phyloP scores from a whole-genome alignment of 2,113 vertebrate species.

The Mastomys coucha region DNA sequence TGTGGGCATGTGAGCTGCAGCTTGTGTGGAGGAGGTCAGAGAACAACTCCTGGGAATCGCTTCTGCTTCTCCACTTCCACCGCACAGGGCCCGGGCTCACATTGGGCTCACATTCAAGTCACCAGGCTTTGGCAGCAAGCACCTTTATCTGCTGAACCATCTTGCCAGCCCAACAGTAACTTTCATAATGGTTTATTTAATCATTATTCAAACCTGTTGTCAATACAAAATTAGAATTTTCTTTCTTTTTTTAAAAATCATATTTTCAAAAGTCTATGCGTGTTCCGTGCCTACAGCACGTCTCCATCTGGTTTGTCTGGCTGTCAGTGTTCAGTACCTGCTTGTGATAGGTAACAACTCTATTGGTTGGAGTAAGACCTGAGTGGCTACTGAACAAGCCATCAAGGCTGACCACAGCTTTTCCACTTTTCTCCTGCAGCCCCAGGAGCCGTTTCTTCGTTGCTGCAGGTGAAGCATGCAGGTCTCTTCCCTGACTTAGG shows the following conservation, averaged over 20 bases:
- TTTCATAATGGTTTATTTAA: not conserved
- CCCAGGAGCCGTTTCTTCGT: not conserved
- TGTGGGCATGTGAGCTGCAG: not conserved
- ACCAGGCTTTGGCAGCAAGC: not conserved
- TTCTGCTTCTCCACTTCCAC: not conserved
- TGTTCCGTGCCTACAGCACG: not conserved
- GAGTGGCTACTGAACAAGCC: too few species aligned
- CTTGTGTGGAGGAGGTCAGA: not conserved
- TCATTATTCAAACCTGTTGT: not conserved
- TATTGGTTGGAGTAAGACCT: accelerated
- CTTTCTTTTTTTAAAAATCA: not conserved
- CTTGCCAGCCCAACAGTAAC: not conserved
- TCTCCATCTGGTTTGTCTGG: accelerated
- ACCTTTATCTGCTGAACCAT: too few species aligned
- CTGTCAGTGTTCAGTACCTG: accelerated
- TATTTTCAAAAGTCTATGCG: not conserved
- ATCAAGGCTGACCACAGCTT: not conserved
- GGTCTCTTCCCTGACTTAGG: not conserved
- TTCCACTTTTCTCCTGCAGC: not conserved
- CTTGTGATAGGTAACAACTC: not conserved
- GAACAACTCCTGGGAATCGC: too few species aligned
- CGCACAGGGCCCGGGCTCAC: not conserved
- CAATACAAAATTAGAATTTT: not conserved
- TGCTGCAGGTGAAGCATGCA: not conserved
- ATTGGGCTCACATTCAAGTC: not conserved